Evolutionary conservation across 2,797 vertebrate species (phyloP).

Genomic region (Bradypodion ventrale): DNA sequence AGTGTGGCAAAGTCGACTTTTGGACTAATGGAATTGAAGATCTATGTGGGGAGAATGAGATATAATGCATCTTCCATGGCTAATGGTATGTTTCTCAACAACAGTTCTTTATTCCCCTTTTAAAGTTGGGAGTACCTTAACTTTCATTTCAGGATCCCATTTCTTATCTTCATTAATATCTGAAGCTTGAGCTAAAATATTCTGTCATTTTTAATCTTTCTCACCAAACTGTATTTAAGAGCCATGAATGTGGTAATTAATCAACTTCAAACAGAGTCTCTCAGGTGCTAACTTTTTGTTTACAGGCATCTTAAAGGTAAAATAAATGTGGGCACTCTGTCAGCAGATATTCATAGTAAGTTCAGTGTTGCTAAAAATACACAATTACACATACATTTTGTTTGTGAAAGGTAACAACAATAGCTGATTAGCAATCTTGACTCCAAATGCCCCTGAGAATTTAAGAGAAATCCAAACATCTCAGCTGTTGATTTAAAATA

Average conservation of each 20-base stretch:
- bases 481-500: neutral
- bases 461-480: slow-evolving; percentile 26
- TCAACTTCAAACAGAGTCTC: slow-evolving; percentile 3
- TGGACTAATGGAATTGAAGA: slow-evolving; percentile 67
- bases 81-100: slow-evolving; percentile 74
- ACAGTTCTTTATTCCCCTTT: slow-evolving; percentile 14
- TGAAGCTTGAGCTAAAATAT: slow-evolving; percentile 11
- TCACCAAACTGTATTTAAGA: slow-evolving; percentile 30
- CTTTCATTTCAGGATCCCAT: slow-evolving; percentile 46
- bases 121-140: slow-evolving; percentile 31
- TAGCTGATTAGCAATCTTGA: slow-evolving; percentile 6
- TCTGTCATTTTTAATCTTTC: neutral
- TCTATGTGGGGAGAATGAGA: slow-evolving; percentile 63
- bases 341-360: neutral
- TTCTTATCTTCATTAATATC: slow-evolving; percentile 14
- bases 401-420: slow-evolving; percentile 14
- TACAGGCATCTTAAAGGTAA: neutral
- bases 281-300: slow-evolving; percentile 22
- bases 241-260: accelerated
- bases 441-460: slow-evolving; percentile 22
- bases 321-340: accelerated
- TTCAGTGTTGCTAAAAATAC: slow-evolving; percentile 26
- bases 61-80: slow-evolving; percentile 55
- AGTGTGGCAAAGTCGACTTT: slow-evolving; percentile 65
- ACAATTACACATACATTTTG: neutral